phyloP scores from a whole-genome alignment of 2,797 vertebrate species.

The Sus cebifrons region DNA sequence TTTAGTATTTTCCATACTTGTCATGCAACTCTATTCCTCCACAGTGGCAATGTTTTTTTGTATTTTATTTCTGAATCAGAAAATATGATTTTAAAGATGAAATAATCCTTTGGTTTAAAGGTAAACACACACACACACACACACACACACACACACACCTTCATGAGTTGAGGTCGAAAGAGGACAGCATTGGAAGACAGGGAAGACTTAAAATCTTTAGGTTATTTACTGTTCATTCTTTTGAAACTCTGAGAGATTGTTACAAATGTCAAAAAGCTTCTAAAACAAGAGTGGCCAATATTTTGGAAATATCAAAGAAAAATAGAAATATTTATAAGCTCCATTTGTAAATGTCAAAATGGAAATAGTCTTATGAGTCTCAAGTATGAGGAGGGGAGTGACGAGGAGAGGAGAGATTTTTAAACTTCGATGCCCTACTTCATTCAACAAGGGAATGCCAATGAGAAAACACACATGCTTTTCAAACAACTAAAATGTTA shows the following conservation, averaged over 20 bases:
- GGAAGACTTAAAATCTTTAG: neutral
- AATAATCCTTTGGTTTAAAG: slow-evolving; percentile 35
- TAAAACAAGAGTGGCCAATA: neutral
- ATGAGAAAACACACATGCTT: neutral
- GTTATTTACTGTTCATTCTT: neutral
- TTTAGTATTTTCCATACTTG: slow-evolving; percentile 36
- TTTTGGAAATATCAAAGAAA: neutral
- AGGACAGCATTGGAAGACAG: neutral
- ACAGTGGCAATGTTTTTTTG: neutral
- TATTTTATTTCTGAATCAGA: slow-evolving; percentile 61
- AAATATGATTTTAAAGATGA: slow-evolving; percentile 56
- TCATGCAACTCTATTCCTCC: neutral
- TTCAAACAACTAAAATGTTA: slow-evolving; percentile 41
- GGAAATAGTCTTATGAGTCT: neutral
- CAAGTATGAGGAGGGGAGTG: neutral
- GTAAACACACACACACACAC: neutral
- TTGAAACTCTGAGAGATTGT: neutral
- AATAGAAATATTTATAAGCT: neutral
- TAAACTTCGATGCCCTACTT: neutral
- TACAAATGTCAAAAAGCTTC: neutral
- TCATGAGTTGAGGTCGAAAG: neutral
- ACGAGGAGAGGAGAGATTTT: neutral
- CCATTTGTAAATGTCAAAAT: slow-evolving; percentile 43
- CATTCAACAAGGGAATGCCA: slow-evolving; percentile 7
- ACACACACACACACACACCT: neutral